Evolutionary conservation across 2,797 vertebrate species (phyloP).

Genomic region (Anableps anableps): DNA sequence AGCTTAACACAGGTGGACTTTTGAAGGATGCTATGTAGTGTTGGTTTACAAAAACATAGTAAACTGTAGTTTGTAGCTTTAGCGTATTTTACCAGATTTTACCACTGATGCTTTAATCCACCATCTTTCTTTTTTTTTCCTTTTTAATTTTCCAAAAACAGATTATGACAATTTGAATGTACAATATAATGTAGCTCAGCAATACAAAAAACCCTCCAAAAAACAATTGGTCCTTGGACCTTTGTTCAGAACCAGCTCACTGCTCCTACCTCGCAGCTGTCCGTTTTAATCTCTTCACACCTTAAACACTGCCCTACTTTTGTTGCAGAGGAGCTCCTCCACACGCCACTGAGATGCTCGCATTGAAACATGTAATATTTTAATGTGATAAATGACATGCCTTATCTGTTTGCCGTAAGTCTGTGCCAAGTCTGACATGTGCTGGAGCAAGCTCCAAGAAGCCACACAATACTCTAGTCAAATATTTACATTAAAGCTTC

Average conservation of each 20-base stretch:
- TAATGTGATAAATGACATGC: constrained; percentile 64
- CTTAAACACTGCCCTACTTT: constrained; percentile 66
- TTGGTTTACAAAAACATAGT: not conserved
- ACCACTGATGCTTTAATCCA: not conserved
- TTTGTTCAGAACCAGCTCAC: constrained; percentile 53
- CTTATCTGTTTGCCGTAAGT: constrained; percentile 51
- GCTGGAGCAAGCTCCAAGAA: constrained; percentile 60
- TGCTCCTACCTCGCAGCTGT: constrained; percentile 39
- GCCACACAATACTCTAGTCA: constrained; percentile 67
- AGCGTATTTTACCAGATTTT: not conserved
- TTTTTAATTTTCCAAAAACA: constrained; percentile 42
- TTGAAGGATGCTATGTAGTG: not conserved
- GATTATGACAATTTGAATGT: constrained; percentile 10
- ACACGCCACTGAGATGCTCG: constrained; percentile 45
- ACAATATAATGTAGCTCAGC: constrained; percentile 1
- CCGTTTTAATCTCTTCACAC: constrained; percentile 63
- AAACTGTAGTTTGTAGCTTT: not conserved
- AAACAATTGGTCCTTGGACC: constrained; percentile 56
- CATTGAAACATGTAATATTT: constrained; percentile 56
- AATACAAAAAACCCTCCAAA: constrained; percentile 43
- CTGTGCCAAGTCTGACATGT: constrained; percentile 42
- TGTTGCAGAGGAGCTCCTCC: constrained; percentile 47
- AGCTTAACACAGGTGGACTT: not conserved
- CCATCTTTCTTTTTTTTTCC: not conserved
- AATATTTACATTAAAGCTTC: constrained; percentile 82